phyloP scores from a whole-genome alignment of 2,797 vertebrate genomes.

The Pangasius krempfi region DNA sequence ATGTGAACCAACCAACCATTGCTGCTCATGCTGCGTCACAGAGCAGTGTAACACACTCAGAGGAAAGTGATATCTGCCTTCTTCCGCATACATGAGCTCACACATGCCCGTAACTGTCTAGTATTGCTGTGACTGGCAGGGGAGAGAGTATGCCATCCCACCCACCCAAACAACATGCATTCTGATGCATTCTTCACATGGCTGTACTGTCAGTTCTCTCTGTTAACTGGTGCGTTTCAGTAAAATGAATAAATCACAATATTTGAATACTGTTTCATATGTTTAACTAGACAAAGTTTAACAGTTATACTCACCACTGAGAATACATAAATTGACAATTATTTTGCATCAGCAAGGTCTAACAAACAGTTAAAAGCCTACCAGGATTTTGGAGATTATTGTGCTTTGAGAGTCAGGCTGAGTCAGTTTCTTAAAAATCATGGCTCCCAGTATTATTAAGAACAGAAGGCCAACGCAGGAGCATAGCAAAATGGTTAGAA shows the following conservation, averaged over 20 bases:
- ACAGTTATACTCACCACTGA: neutral
- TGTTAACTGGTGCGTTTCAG: neutral
- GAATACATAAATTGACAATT: neutral
- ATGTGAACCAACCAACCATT: neutral
- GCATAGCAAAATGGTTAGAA: neutral
- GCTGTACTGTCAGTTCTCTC: neutral
- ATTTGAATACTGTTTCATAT: neutral
- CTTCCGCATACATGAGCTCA: neutral
- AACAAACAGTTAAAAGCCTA: neutral
- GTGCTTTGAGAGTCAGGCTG: neutral
- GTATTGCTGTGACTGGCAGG: neutral
- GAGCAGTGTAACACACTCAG: too few relatives aligned
- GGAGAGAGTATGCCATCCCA: neutral
- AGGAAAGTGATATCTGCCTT: neutral
- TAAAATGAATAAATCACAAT: neutral
- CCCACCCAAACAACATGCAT: neutral
- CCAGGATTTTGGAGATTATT: conserved; percentile 20
- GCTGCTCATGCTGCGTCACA: too few relatives aligned
- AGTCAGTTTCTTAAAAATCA: conserved; percentile 4
- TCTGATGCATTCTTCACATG: neutral
- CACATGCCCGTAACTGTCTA: neutral
- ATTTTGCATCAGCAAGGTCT: neutral
- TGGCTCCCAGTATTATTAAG: neutral
- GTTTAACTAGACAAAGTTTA: neutral
- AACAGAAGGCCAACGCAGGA: neutral